Base-by-base conservation (phyloP, 2,113 vertebrate genomes). In the Amblyopsis rosae region DNA sequence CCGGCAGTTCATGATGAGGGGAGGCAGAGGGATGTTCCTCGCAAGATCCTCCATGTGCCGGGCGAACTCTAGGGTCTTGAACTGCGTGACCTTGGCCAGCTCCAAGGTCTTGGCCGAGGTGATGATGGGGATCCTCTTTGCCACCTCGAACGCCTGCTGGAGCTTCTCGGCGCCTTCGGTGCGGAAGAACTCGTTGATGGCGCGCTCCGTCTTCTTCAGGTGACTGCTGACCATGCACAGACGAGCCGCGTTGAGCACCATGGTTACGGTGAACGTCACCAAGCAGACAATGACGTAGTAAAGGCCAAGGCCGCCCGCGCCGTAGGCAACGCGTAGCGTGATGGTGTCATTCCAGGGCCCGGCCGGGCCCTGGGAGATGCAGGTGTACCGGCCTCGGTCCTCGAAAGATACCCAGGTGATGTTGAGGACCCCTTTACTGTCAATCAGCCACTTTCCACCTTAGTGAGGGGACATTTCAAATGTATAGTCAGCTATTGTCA, bases 161-260 rank as follows among this genome's bases (percentile, higher is more conserved):
- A 99, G 93, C 81, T 97, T 98, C 90, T 99, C 97, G 0, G 94
- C 92, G 1, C 97, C 97, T 67, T 99, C 97, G 0, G 94, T 98
- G 59, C 93, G 90, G 90, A 99, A 99, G 90, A 99, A 98, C 12
- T 98, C 97, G 2, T 99, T 96, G 91, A 98, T 96, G 72, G 95
- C 96, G 45, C 87, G 92, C 90, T 98, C 96, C 0, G 95, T 99
- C 79, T 97, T 94, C 76, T 94, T 96, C 41, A 99, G 93, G 87
- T 99, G 97, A 73, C 93, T 95, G 92, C 94, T 95, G 91, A 99
- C 94, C 96, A 98, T 95, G 86, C 95, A 96, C 65, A 99, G 90
- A 0, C 95, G 94, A 0, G 96, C 92, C 64, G 96, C 91, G 67
- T 98, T 98, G 53, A 99, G 79, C 82, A 96, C 87, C 71, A 98